Conservation (phyloP, 2,113 vertebrate species). For the Chlamydotis undulata region DNA sequence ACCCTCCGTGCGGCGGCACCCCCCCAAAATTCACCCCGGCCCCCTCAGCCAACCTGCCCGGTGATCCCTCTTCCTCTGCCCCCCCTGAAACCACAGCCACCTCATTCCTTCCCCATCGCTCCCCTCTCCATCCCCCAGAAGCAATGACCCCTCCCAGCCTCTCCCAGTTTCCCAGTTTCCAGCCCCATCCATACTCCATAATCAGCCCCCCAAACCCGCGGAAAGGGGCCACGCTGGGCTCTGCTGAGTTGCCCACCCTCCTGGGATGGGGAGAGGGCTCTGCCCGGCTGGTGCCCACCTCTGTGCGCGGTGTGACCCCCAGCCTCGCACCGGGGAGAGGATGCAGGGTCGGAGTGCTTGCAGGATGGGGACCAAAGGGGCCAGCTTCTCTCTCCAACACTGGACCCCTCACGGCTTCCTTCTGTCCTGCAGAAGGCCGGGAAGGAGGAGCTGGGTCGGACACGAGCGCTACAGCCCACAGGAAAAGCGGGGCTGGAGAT, state of each 20-base stretch:
- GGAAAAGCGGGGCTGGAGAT: neutral
- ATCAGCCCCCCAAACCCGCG: neutral
- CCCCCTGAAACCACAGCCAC: neutral
- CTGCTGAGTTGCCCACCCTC: neutral
- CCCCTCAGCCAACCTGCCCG: neutral
- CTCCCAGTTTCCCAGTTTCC: neutral
- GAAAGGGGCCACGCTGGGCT: neutral
- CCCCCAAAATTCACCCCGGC: neutral
- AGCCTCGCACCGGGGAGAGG: neutral
- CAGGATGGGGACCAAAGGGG: neutral
- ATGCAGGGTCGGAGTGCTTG: neutral
- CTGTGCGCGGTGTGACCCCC: accelerated
- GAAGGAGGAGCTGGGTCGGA: neutral
- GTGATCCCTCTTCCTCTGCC: neutral
- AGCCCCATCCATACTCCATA: neutral
- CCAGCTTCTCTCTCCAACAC: neutral
- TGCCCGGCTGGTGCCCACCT: neutral
- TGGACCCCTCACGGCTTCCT: neutral
- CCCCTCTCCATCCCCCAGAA: neutral
- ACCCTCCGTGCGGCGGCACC: neutral
- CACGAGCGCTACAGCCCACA: neutral
- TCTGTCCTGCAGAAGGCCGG: neutral
- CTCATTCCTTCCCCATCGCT: neutral
- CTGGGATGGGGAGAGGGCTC: neutral
- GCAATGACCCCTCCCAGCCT: neutral